These are phyloP conservation scores for Aleadryas rufinucha DNA, from an alignment of 2,113 vertebrate species.

Conservation along the genomic window DNA sequence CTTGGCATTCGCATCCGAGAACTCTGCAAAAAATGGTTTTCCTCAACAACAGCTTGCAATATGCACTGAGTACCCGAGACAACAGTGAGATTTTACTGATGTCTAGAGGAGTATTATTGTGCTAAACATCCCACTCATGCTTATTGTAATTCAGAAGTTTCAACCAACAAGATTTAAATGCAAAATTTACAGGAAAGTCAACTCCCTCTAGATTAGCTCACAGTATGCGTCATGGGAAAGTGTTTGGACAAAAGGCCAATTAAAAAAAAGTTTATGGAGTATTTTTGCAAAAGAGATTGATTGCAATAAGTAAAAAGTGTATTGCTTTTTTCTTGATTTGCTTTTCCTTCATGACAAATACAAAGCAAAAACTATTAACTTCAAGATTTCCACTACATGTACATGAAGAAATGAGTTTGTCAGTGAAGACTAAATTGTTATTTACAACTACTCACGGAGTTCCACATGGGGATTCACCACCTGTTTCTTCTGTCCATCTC, in stretches of 20 bases:
- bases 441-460: constrained; percentile 82
- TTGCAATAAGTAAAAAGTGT: background rate
- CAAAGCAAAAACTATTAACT: background rate
- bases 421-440: background rate
- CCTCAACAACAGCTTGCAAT: background rate
- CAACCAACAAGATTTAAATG: background rate
- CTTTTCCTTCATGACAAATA: background rate
- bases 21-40: constrained; percentile 75
- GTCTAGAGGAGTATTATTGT: background rate
- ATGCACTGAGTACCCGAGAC: background rate
- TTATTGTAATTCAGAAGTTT: background rate
- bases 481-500: constrained; percentile 91
- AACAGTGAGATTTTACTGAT: background rate
- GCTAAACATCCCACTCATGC: background rate
- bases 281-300: background rate
- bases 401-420: background rate
- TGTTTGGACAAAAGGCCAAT: background rate
- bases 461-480: constrained; percentile 92
- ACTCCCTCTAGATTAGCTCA: background rate
- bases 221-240: background rate
- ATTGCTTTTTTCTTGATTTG: background rate
- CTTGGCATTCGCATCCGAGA: constrained; percentile 94
- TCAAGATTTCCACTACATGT: background rate
- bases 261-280: background rate
- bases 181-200: background rate